A percentile compares a stretch with the other conserved stretches of the same genome.
These are phyloP conservation scores for Acholoe squamosa DNA, from an alignment of 2,888 invertebrate genomes.

Conservation along the genomic window DNA sequence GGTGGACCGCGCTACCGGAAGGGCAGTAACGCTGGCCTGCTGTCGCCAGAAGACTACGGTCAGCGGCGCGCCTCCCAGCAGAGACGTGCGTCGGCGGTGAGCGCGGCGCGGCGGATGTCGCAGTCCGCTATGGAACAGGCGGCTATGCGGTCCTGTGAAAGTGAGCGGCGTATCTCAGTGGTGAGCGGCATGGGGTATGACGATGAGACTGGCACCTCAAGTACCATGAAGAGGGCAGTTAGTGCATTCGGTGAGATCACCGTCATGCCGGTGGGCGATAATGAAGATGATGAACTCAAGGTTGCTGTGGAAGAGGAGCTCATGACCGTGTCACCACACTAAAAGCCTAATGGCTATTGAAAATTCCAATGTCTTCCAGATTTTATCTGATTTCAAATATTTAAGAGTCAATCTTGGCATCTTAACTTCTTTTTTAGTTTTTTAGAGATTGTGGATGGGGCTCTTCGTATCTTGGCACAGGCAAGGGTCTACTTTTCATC, in stretches of 20 bases:
- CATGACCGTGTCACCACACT: not conserved
- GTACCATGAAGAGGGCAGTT: slow-evolving; percentile 67
- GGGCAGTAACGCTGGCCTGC: slow-evolving; percentile 23
- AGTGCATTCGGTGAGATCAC: slow-evolving; percentile 71
- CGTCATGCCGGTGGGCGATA: slow-evolving; percentile 70
- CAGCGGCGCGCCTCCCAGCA: slow-evolving; percentile 40
- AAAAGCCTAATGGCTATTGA: not conserved
- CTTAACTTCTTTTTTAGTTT: too few species aligned
- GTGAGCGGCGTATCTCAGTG: slow-evolving; percentile 64
- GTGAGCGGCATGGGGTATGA: slow-evolving; percentile 46
- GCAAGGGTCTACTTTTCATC: too few species aligned
- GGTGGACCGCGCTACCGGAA: slow-evolving; percentile 55
- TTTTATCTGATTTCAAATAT: too few species aligned
- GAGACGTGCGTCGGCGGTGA: slow-evolving; percentile 62
- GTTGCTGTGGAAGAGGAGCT: slow-evolving; percentile 68
- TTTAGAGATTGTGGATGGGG: too few species aligned
- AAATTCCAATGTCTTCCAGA: not conserved
- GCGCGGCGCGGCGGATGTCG: slow-evolving; percentile 62
- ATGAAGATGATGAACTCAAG: slow-evolving; percentile 68
- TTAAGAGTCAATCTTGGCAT: too few species aligned
- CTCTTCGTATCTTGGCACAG: too few species aligned
- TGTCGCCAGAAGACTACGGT: slow-evolving; percentile 53
- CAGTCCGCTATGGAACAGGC: slow-evolving; percentile 22
- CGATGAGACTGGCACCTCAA: slow-evolving; percentile 58
- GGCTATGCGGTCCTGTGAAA: not conserved